Evolutionary conservation across 2,113 vertebrate genomes (phyloP).

Genomic region (Eulemur macaco): DNA sequence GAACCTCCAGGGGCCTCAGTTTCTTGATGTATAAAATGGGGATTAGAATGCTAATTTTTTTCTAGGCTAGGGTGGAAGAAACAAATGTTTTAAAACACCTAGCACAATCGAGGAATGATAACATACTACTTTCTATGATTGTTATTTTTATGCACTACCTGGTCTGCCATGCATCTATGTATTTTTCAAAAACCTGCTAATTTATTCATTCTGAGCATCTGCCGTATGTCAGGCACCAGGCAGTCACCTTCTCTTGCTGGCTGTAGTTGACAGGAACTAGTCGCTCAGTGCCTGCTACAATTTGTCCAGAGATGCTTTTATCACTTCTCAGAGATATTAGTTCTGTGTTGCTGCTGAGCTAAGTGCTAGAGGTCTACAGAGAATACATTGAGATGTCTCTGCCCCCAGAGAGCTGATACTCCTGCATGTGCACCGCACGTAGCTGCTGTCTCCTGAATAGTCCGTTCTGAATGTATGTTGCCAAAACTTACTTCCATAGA

Average conservation of each 20-base stretch:
- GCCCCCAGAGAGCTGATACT: neutral
- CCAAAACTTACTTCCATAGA: neutral
- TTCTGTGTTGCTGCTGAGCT: neutral
- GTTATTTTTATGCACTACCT: neutral
- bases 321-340: neutral
- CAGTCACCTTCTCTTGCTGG: neutral
- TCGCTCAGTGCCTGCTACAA: neutral
- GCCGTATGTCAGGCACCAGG: fast-evolving
- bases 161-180: neutral
- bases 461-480: neutral
- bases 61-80: neutral
- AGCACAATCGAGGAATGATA: neutral
- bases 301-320: neutral
- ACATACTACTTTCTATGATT: neutral
- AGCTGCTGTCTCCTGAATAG: fast-evolving
- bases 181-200: neutral
- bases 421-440: fast-evolving
- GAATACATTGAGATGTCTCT: no score
- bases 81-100: neutral
- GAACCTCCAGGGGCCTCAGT: neutral
- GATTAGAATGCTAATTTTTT: neutral
- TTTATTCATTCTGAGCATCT: neutral
- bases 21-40: neutral
- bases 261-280: neutral
- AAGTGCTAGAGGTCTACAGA: neutral